phyloP scores from a whole-genome alignment of 1,140 invertebrate genomes.

The Mactra quadrangularis region DNA sequence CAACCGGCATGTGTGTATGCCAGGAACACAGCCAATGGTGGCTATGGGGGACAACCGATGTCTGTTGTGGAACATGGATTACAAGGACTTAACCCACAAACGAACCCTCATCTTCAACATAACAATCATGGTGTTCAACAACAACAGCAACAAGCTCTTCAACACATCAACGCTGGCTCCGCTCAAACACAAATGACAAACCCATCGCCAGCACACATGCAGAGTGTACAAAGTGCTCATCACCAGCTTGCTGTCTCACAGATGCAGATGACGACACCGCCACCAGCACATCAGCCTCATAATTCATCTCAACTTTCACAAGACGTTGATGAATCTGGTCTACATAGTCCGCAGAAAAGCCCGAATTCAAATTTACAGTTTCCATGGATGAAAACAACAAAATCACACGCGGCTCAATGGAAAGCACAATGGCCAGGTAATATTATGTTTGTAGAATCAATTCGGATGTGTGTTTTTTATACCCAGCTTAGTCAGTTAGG shows the following conservation, averaged over 20 bases:
- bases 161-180: slow-evolving; percentile 40
- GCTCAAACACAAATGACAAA: slow-evolving; percentile 65
- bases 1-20: slow-evolving; percentile 70
- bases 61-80: slow-evolving; percentile 77
- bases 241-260: slow-evolving; percentile 49
- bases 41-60: slow-evolving; percentile 79
- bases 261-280: slow-evolving; percentile 64
- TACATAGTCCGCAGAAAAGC: slow-evolving; percentile 47
- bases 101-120: background rate
- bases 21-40: slow-evolving; percentile 62
- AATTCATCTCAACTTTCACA: slow-evolving; percentile 35
- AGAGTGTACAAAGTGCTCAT: slow-evolving; percentile 59
- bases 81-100: slow-evolving; percentile 43
- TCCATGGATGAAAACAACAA: slow-evolving; percentile 84
- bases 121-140: slow-evolving; percentile 49
- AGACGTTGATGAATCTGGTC: slow-evolving; percentile 45
- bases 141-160: slow-evolving; percentile 53
- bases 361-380: slow-evolving; percentile 77
- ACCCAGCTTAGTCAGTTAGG: no score
- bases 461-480: no score
- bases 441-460: no score
- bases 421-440: slow-evolving; percentile 83
- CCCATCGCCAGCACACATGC: slow-evolving; percentile 75
- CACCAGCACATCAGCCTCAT: slow-evolving; percentile 72
- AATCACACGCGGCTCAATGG: slow-evolving; percentile 83